Conservation (phyloP, 2,888 invertebrate genomes). For the Hirtodrosophila confusa region DNA sequence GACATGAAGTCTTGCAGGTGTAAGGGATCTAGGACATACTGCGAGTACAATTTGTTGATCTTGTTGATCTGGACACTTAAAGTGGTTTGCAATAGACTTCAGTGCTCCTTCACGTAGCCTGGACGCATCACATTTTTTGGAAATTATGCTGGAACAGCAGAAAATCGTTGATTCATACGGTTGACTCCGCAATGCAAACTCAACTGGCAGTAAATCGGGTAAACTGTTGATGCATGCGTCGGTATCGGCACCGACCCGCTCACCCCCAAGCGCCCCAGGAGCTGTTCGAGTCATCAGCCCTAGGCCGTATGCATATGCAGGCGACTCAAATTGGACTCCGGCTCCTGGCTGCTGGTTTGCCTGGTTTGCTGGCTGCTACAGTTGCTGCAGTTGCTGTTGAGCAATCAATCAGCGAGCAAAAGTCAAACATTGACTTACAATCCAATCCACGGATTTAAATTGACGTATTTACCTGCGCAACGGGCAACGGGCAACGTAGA, state of each 20-base stretch:
- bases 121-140: constrained; percentile 40
- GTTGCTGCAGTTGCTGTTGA: constrained; percentile 73
- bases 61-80: constrained; percentile 80
- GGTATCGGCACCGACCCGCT: constrained; percentile 5
- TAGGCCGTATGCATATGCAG: constrained; percentile 74
- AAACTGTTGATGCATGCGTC: constrained; percentile 70
- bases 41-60: constrained; percentile 78
- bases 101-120: constrained; percentile 25
- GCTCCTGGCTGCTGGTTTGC: constrained; percentile 22
- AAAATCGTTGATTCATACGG: constrained; percentile 78
- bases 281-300: constrained; percentile 69
- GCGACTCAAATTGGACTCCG: constrained; percentile 58
- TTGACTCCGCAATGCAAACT: constrained; percentile 76
- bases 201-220: constrained; percentile 74
- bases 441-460: constrained; percentile 83
- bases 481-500: constrained; percentile 43
- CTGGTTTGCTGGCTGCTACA: constrained; percentile 31
- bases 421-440: constrained; percentile 83
- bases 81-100: constrained; percentile 35
- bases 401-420: constrained; percentile 83
- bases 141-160: constrained; percentile 76
- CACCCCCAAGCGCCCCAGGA: constrained; percentile 27
- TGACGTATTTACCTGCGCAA: constrained; percentile 81
- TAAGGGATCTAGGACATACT: constrained; percentile 11
- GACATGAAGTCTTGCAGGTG: too few relatives aligned